Percentiles rank a stretch among this genome's conserved stretches.
phyloP scores from a whole-genome alignment of 2,888 invertebrate genomes.

The Siphonodentalium dalli region DNA sequence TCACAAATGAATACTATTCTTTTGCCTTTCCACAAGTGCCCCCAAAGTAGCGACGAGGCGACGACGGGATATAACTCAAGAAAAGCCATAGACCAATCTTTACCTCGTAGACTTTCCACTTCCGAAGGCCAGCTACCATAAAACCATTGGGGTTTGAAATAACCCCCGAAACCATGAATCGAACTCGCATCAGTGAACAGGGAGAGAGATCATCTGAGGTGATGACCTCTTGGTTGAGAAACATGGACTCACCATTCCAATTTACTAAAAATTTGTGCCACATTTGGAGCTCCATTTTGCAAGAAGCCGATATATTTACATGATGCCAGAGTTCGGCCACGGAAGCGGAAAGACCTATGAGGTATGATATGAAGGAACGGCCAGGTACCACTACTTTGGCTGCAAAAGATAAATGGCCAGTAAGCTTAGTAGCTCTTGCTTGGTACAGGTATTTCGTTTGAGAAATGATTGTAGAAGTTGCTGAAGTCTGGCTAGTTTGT shows the following conservation, averaged over 20 bases:
- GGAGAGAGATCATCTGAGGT: background rate
- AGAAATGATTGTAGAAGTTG: no score
- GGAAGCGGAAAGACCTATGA: slow-evolving; percentile 8
- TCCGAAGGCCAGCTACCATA: slow-evolving; percentile 4
- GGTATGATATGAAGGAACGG: slow-evolving; percentile 13
- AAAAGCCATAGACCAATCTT: slow-evolving; percentile 17
- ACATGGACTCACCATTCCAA: slow-evolving; percentile 15
- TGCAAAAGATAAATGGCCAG: slow-evolving; percentile 22
- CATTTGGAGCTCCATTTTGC: slow-evolving; percentile 13
- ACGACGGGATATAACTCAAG: slow-evolving; percentile 25
- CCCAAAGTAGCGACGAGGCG: slow-evolving; percentile 15
- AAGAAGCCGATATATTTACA: slow-evolving; percentile 4
- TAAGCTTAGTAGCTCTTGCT: no score
- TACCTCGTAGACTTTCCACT: background rate
- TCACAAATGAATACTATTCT: slow-evolving; percentile 19
- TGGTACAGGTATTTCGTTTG: no score
- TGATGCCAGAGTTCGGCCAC: slow-evolving; percentile 7
- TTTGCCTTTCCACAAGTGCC: slow-evolving; percentile 6
- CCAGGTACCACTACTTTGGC: slow-evolving; percentile 17
- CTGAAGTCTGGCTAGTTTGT: no score
- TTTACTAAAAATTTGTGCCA: slow-evolving; percentile 6
- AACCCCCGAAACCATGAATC: slow-evolving; percentile 18
- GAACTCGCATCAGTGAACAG: slow-evolving; percentile 5
- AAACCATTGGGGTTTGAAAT: slow-evolving; percentile 20
- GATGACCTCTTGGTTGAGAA: no score